These are phyloP conservation scores for Drosophila sproati DNA, from an alignment of 1,140 invertebrate species.

Conservation along the genomic window DNA sequence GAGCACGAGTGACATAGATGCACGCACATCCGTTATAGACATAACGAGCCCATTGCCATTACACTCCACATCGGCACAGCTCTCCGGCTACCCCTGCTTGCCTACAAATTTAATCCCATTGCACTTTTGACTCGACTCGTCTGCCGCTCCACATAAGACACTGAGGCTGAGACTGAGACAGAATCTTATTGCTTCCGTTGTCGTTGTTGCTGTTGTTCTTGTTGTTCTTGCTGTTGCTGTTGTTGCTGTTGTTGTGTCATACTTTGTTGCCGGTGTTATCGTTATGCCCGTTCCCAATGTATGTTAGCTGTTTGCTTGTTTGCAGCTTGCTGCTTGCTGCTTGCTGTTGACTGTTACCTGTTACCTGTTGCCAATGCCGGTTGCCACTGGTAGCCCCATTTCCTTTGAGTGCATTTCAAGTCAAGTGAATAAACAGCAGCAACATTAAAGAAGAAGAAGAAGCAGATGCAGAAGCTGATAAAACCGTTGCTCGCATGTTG, in stretches of 20 bases:
- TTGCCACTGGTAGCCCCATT: conserved; percentile 69
- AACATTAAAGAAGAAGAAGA: conserved; percentile 33
- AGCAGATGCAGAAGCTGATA: conserved; percentile 37
- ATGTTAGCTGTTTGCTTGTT: conserved; percentile 24
- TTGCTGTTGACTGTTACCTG: conserved; percentile 19
- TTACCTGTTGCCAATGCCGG: conserved; percentile 40
- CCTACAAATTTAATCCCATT: conserved; percentile 56
- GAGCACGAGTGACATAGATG: background rate
- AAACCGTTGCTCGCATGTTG: conserved; percentile 46
- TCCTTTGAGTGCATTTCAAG: conserved; percentile 71
- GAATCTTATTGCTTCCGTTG: conserved; percentile 52
- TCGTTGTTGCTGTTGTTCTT: conserved; percentile 31
- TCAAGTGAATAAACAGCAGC: conserved; percentile 60
- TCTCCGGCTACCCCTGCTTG: background rate
- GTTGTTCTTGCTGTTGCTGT: conserved; percentile 24
- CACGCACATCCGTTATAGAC: conserved; percentile 53
- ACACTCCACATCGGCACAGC: background rate
- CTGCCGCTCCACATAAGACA: conserved; percentile 54
- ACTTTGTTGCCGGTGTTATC: conserved; percentile 24
- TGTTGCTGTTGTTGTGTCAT: conserved; percentile 13
- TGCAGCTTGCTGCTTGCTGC: conserved; percentile 21
- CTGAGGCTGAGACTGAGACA: conserved; percentile 8
- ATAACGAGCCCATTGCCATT: conserved; percentile 50
- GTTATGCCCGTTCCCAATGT: conserved; percentile 10
- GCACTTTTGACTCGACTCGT: conserved; percentile 61